Evolutionary conservation across 1,140 invertebrate species (phyloP).

Genomic region (Drosophila ambigua): DNA sequence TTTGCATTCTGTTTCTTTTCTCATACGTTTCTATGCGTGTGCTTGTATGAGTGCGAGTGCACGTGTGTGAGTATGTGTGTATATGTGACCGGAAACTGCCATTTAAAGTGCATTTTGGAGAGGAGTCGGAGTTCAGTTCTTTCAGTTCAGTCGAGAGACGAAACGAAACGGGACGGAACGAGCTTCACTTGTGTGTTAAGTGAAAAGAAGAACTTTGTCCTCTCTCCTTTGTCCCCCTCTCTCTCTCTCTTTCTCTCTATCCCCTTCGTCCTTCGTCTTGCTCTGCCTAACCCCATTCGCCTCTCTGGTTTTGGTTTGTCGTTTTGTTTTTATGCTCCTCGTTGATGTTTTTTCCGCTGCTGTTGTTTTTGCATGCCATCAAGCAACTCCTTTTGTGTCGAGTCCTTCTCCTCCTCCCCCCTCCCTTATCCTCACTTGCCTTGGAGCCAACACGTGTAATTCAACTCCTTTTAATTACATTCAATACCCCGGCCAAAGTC

Average conservation of each 20-base stretch:
- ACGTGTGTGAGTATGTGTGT: slow-evolving; percentile 30
- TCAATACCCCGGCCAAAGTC: slow-evolving; percentile 49
- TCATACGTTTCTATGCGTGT: slow-evolving; percentile 49
- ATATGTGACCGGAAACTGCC: slow-evolving; percentile 83
- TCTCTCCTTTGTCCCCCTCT: not conserved
- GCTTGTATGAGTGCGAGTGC: slow-evolving; percentile 14
- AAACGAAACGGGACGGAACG: slow-evolving; percentile 25
- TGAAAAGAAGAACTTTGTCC: slow-evolving; percentile 63
- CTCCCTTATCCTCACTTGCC: not conserved
- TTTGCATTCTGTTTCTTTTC: slow-evolving; percentile 67
- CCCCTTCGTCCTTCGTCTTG: not conserved
- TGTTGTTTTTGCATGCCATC: slow-evolving; percentile 39
- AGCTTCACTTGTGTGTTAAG: slow-evolving; percentile 66
- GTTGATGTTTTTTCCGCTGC: not conserved
- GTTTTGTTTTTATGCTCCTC: slow-evolving; percentile 33
- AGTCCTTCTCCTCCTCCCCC: not conserved
- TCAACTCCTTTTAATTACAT: slow-evolving; percentile 82
- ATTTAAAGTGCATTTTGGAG: slow-evolving; percentile 83
- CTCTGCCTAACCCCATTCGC: too few relatives aligned
- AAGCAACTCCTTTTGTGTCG: slow-evolving; percentile 49
- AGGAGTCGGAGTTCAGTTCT: slow-evolving; percentile 44
- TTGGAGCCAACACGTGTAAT: slow-evolving; percentile 65
- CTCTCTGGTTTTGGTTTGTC: slow-evolving; percentile 8
- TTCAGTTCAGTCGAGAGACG: slow-evolving; percentile 57
- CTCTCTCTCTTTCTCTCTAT: slow-evolving; percentile 4